Evolutionary conservation across 2,113 vertebrate genomes (phyloP), one percentile per base, ranked within the genome.

Genomic region (Sylvilagus bachmani): DNA sequence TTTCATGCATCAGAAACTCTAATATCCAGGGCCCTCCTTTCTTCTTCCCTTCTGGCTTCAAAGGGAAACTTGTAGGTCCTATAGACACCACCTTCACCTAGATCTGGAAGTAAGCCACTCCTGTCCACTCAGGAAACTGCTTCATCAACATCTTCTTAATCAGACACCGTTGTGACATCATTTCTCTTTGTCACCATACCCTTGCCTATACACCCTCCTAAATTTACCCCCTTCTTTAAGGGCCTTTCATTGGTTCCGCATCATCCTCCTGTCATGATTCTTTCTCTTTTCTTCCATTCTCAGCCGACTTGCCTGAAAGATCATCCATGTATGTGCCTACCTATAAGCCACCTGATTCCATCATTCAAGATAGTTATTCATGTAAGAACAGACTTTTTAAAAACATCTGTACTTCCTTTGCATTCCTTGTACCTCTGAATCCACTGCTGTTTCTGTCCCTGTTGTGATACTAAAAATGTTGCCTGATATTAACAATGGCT

Each of bases 281-380:
- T 74, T 89, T 95, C 58, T 93, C 31, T 94, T 82, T 58, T 61
- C 55, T 88, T 91, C 58, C 58, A 36, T 84, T 95, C 64, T 62
- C n/a, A 89, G 69, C 55, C 77, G 86, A 27, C 24, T 83, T 78
- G 62, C 67, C 70, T 81, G 53, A 80, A 67, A 80, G 58, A 33
- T 29, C 36, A 53, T 49, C 49, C 19, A 6, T 61, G 3, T 25
- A 6, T 62, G 12, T 62, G 36, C n/a, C 22, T 70, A 31, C 3
- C 2, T 31, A 29, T 33, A 86, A 5, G 11, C 61, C 53, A 73
- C 66, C 36, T 82, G 44, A 31, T 70, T 85, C 22, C 58, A 6
- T 9, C 24, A 58, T n/a, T 51, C 77, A 78, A 84, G 17, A 61
- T 55, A 9, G 4, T 73, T 78, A 21, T 90, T 51, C 71, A 81